Percentiles rank a stretch among this genome's conserved stretches.
These are phyloP conservation scores for Callimorpha dominula DNA, from an alignment of 2,888 invertebrate species.

Conservation along the genomic window DNA sequence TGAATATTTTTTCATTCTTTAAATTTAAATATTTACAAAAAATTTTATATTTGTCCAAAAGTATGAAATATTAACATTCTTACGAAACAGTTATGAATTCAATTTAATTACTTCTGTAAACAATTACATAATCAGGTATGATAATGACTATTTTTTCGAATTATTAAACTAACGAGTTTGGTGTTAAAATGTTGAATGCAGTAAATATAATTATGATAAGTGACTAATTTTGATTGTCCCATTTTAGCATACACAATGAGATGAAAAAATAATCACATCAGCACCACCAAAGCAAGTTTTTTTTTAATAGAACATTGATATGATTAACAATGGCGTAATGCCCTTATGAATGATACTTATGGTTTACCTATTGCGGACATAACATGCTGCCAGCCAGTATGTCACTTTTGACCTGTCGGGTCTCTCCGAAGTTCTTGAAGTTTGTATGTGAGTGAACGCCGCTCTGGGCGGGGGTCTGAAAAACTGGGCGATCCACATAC, in stretches of 20 bases:
- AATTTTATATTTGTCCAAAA: slow-evolving; percentile 30
- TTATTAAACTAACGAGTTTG: slow-evolving; percentile 12
- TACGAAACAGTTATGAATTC: slow-evolving; percentile 14
- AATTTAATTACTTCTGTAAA: slow-evolving; percentile 30
- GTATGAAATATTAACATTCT: slow-evolving; percentile 36
- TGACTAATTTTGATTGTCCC: slow-evolving; percentile 29
- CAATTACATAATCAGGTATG: slow-evolving; percentile 49
- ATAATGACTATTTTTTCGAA: slow-evolving; percentile 66
- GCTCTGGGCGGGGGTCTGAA: slow-evolving; percentile 85
- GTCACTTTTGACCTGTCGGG: slow-evolving; percentile 81
- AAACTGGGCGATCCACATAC: slow-evolving; percentile 87
- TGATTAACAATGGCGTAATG: slow-evolving; percentile 73
- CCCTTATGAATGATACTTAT: slow-evolving; percentile 86
- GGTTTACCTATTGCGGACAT: slow-evolving; percentile 84
- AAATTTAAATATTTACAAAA: not conserved
- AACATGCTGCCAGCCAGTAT: slow-evolving; percentile 83
- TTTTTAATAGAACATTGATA: slow-evolving; percentile 65
- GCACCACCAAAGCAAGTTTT: slow-evolving; percentile 58
- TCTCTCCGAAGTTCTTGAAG: slow-evolving; percentile 78
- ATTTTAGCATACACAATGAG: slow-evolving; percentile 48
- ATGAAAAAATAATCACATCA: slow-evolving; percentile 77
- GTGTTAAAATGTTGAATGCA: slow-evolving; percentile 15
- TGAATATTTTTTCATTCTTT: slow-evolving; percentile 11
- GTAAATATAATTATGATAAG: slow-evolving; percentile 23
- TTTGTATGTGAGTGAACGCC: slow-evolving; percentile 81